These are phyloP conservation scores for Lomographa bimaculata DNA, from an alignment of 2,888 invertebrate genomes.

Conservation along the genomic window DNA sequence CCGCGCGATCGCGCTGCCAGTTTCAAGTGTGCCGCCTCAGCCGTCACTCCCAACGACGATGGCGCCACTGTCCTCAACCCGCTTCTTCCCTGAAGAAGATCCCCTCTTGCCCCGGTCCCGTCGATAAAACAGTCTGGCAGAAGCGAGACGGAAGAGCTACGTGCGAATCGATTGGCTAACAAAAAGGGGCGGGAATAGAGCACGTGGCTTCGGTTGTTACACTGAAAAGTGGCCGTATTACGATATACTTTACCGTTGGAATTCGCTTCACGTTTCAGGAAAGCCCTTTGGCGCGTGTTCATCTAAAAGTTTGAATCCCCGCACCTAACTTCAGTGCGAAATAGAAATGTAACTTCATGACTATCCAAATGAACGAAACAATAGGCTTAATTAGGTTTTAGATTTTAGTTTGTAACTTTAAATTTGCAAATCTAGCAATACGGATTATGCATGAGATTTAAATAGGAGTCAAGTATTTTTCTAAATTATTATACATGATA, in stretches of 20 bases:
- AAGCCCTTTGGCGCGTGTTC: conserved; percentile 49
- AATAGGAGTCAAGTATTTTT: no score
- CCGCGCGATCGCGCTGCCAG: conserved; percentile 56
- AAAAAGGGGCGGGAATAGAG: conserved; percentile 72
- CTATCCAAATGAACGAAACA: conserved; percentile 7
- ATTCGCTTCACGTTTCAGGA: conserved; percentile 50
- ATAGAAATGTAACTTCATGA: conserved; percentile 13
- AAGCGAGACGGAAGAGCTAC: conserved; percentile 62
- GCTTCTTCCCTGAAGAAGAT: conserved; percentile 46
- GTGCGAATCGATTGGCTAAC: conserved; percentile 75
- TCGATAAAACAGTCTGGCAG: conserved; percentile 68
- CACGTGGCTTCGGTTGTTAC: conserved; percentile 67
- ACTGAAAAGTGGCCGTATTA: conserved; percentile 50
- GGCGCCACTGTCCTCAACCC: conserved; percentile 63
- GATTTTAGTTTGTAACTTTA: no score
- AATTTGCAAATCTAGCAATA: no score
- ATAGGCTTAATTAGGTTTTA: no score
- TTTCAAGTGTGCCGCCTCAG: conserved; percentile 51
- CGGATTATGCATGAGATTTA: no score
- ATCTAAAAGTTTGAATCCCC: conserved; percentile 42
- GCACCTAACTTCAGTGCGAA: conserved; percentile 24
- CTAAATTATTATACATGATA: no score
- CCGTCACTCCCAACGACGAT: conserved; percentile 41
- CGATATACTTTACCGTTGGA: conserved; percentile 55
- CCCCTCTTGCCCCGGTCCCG: conserved; percentile 52